These are phyloP conservation scores for Lepilemur septentrionalis DNA, from an alignment of 2,797 vertebrate species.

Conservation along the genomic window DNA sequence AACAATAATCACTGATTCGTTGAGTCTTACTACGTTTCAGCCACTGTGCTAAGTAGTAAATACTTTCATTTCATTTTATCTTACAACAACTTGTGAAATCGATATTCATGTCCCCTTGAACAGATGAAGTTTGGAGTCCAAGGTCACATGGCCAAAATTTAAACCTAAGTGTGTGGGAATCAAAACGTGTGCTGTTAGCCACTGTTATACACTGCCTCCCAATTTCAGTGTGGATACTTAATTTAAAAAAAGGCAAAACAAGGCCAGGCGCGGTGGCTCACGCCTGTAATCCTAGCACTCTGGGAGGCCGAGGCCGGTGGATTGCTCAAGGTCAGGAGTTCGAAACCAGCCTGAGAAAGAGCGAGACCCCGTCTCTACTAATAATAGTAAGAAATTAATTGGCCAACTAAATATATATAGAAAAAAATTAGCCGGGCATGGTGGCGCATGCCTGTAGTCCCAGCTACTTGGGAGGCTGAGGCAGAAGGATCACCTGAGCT, in stretches of 20 bases:
- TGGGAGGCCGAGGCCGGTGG: too few species aligned
- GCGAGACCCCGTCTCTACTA: too few species aligned
- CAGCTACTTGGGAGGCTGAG: too few species aligned
- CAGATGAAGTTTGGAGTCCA: neutral
- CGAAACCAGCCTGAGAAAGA: too few species aligned
- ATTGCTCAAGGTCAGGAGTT: too few species aligned
- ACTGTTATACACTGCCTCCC: neutral
- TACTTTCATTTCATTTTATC: neutral
- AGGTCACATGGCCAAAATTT: neutral
- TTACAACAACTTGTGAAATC: neutral
- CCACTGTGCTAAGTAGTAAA: neutral
- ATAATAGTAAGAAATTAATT: too few species aligned
- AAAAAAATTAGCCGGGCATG: too few species aligned
- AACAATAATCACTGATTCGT: neutral
- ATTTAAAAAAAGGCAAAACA: neutral
- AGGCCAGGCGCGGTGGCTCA: neutral
- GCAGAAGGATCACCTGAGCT: too few species aligned
- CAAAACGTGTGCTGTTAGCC: neutral
- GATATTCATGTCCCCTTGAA: neutral
- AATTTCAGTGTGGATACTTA: neutral
- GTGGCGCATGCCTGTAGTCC: too few species aligned
- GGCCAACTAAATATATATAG: too few species aligned
- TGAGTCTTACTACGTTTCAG: neutral
- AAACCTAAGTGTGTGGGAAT: neutral
- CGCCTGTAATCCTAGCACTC: too few species aligned